Evolutionary conservation across 2,113 vertebrate genomes (phyloP), one percentile per base, ranked within the genome.

Genomic region (Pterocles gutturalis): DNA sequence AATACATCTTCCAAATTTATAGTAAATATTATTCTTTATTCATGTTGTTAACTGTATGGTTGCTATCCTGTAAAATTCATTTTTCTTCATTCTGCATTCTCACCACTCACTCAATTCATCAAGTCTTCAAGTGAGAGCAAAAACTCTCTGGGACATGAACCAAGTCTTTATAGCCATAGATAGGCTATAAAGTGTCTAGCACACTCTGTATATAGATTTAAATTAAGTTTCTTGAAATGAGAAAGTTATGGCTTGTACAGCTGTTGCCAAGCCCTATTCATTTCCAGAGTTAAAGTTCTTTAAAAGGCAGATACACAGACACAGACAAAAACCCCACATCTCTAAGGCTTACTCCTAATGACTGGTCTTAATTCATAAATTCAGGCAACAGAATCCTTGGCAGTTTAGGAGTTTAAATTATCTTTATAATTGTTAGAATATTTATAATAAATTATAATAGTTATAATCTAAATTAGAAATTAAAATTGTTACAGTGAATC

Each of bases 391-490:
- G 19, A 90, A 45, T 66, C 7, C 69, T 79, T 76, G 20, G 38
- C 15, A 64, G 15, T 69, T 60, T 28, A 89, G 49, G 72, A 65
- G 43, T 46, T 34, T 54, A 22, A 53, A 36, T 65, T 62, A 45
- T 46, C 38, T 71, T 80, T 58, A 24, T 53, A 75, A 55, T 34
- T 65, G 51, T 45, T 73, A 19, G 21, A 71, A 26, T 75, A 76
- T 78, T 92, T 28, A 43, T 78, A 36, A 62, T 45, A 76, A 49
- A 87, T 24, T 71, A 31, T 17, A 77, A 57, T 38, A 55, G 6
- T 72, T 93, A n/a, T 57, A 84, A 61, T 54, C 43, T 65, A 88
- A 90, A 80, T 83, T 83, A 90, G 48, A 93, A 96, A 82, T 82
- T 67, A 29, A 26, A 72, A 33, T 76, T 77, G 20, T 77, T 91